Percentiles rank a stretch among this genome's conserved stretches.
phyloP scores from a whole-genome alignment of 2,888 invertebrate genomes.

The Amblyjoppa fuscipennis region DNA sequence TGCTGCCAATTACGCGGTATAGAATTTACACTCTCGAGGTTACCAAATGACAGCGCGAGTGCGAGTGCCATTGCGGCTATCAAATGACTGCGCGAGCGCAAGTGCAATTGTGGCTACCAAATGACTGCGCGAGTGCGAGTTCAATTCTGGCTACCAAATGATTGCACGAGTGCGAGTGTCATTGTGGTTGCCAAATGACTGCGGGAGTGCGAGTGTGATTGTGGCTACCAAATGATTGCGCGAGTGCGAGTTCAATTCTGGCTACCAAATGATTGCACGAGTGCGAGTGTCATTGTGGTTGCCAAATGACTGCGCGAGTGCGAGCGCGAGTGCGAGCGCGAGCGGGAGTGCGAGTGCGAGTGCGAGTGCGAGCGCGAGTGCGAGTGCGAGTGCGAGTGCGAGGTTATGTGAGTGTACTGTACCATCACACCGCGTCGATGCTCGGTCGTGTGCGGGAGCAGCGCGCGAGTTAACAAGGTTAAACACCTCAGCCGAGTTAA shows the following conservation, averaged over 20 bases:
- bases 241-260: not conserved
- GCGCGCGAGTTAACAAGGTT: conserved; percentile 84
- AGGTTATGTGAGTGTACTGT: conserved; percentile 30
- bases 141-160: no score
- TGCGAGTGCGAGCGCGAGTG: conserved; percentile 16
- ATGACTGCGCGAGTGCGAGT: conserved; percentile 1
- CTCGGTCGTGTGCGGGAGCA: conserved; percentile 70
- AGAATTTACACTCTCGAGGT: conserved; percentile 46
- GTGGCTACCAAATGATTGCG: conserved; percentile 39
- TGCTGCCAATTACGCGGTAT: conserved; percentile 55
- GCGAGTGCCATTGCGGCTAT: no score
- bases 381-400: conserved; percentile 38
- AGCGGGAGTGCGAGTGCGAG: no score
- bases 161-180: conserved; percentile 6
- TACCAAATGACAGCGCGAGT: conserved; percentile 31
- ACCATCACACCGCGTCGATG: conserved; percentile 33
- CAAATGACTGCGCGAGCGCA: no score
- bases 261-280: not conserved
- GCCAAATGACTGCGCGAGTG: not conserved
- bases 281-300: not conserved
- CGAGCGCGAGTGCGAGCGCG: not conserved
- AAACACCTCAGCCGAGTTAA: conserved; percentile 85
- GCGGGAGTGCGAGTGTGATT: no score
- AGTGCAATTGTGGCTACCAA: no score
- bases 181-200: no score